Conservation (phyloP, 2,113 vertebrate genomes). For the Callospermophilus lateralis region DNA sequence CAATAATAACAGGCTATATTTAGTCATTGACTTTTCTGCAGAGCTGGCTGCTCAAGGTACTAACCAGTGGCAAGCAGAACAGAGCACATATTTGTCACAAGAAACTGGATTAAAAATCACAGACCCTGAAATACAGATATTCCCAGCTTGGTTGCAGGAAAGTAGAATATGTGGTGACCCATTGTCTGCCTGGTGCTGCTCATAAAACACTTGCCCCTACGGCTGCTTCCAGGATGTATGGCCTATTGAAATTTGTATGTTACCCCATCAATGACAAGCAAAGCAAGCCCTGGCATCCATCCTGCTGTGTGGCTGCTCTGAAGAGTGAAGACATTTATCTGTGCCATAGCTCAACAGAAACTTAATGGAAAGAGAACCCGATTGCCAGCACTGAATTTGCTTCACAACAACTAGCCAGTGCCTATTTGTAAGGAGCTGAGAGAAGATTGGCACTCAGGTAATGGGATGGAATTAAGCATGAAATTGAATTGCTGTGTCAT, state of each 20-base stretch:
- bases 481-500: constrained; percentile 28
- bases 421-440: not conserved
- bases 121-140: not conserved
- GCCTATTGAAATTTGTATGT: accelerated
- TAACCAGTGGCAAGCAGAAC: not conserved
- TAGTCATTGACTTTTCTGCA: not conserved
- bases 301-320: not conserved
- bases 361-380: not conserved
- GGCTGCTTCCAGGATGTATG: not conserved
- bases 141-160: not conserved
- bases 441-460: constrained; percentile 40
- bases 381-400: not conserved
- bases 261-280: not conserved
- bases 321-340: constrained; percentile 49
- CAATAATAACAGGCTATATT: accelerated
- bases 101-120: not conserved
- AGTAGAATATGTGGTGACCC: not conserved
- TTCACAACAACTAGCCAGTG: not conserved
- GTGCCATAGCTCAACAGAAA: not conserved
- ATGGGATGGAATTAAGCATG: constrained; percentile 63
- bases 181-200: not conserved
- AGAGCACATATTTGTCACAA: constrained; percentile 28
- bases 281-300: not conserved
- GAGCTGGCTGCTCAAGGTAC: not conserved
- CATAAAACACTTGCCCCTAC: not conserved